Base-by-base conservation (phyloP, 2,888 invertebrate species). In the Ypsolopha sequella region DNA sequence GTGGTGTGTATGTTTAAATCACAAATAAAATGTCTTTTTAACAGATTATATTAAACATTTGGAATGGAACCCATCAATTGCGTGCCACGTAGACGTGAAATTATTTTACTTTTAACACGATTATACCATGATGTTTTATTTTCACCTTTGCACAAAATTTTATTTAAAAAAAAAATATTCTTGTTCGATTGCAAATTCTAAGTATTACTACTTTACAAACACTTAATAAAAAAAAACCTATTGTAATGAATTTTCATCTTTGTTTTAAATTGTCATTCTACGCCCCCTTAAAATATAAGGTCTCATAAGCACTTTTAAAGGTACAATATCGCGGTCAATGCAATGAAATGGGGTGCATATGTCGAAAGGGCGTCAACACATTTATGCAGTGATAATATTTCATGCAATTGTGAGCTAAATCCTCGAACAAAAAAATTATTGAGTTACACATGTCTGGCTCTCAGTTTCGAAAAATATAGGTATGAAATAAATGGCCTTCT, bases 401-500 rank as follows among this genome's bases (percentile, higher is more conserved):
- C 76, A 80, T 72, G 72, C 80, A 76, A 79, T 80, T 76, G 75
- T 72, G 60, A 68, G 61, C 68, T 59, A 72, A 79, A 78, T 73
- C 74, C 74, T 75, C 59, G 61, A 56, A 59, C 64, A 74, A 77
- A 73, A 58, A 68, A 64, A 74, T 78, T 75, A 76, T 74, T 68
- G 68, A 74, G 74, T 73, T 76, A 80, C 80, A 79, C 51, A 53
- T 56, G 52, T 50, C 50, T 47, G 51, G 51, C 52, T 48, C n/a
- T 24, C 24, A 4, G 65, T 63, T 66, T 80, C 80, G 65, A 61
- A 77, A 81, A 80, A 81, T 68, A 84, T 58, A 81, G 81, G 84
- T 81, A 82, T 71, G 70, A 69, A 76, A 76, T 76, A 74, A 70
- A 79, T 74, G 71, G 71, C 67, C 65, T 62, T 62, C 57, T 54